Conservation (phyloP, 2,888 invertebrate genomes). For the Perizoma affinitatum region DNA sequence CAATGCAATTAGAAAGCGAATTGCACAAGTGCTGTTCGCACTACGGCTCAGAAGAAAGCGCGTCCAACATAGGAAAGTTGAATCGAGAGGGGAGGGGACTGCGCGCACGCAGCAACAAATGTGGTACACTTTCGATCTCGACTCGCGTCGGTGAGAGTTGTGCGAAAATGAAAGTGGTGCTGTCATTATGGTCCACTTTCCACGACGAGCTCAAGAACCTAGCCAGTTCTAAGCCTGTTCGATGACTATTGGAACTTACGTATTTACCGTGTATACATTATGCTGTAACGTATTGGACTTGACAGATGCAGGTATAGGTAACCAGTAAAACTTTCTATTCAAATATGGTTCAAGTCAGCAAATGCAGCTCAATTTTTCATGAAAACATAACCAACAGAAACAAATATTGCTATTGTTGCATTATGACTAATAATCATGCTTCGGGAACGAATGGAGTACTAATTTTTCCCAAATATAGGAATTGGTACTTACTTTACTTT, state of each 20-base stretch:
- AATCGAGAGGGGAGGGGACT: slow-evolving; percentile 54
- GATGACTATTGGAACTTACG: slow-evolving; percentile 51
- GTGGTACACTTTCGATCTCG: slow-evolving; percentile 83
- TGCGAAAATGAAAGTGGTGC: slow-evolving; percentile 86
- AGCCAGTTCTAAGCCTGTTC: slow-evolving; percentile 62
- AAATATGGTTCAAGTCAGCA: too few species aligned
- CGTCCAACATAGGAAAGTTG: slow-evolving; percentile 77
- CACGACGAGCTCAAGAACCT: slow-evolving; percentile 77
- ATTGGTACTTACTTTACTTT: too few species aligned
- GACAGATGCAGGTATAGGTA: background rate
- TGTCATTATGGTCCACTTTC: slow-evolving; percentile 83
- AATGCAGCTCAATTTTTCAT: too few species aligned
- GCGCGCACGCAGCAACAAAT: slow-evolving; percentile 78
- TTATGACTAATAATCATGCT: too few species aligned
- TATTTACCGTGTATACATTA: slow-evolving; percentile 25
- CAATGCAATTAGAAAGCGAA: slow-evolving; percentile 83
- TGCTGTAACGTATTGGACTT: slow-evolving; percentile 27
- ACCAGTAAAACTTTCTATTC: too few species aligned
- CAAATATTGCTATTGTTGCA: too few species aligned
- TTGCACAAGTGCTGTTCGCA: slow-evolving; percentile 71
- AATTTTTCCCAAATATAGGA: too few species aligned
- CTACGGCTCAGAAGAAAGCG: slow-evolving; percentile 75
- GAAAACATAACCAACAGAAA: too few species aligned
- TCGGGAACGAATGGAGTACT: too few species aligned
- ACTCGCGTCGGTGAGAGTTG: slow-evolving; percentile 81